Evolutionary conservation across 2,113 vertebrate genomes (phyloP), one percentile per base, ranked within the genome.

Genomic region (Varanus komodoensis): DNA sequence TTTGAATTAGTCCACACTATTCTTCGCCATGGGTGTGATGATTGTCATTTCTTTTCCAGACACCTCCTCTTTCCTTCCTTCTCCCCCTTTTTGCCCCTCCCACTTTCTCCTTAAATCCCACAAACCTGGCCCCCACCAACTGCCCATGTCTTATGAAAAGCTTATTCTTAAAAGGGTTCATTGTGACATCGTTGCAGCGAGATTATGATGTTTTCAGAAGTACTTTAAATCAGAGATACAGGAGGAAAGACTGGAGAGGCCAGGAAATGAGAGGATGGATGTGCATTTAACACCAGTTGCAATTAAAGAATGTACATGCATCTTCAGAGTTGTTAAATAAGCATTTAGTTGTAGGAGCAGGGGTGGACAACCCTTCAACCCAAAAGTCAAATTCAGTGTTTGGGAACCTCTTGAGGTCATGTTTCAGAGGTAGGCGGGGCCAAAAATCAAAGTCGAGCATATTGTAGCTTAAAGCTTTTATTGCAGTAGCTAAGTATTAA

Each of bases 141-240:
- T 86, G 75, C 61, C 80, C 34, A 32, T 89, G 48, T 32, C 44
- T 85, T 79, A 5, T 32, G 78, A 29, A 83, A 52, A 79, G 0
- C 6, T 84, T 91, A 86, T 23, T 87, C 64, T 90, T 90, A 38
- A 91, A 52, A 80, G 19, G 38, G 83, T 50, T 87, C 64, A 82
- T 89, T 88, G 44, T 94, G 68, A 92, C 54, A 77, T 92, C 90
- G 94, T 87, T 27, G n/a, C 38, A 61, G 73, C 6, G 77, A 52
- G 15, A 82, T 48, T 80, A 27, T 87, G 82, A 74, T 77, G 48
- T 69, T 92, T 77, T 90, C 38, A 74, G 15, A 91, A 92, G 38
- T 88, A 61, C n/a, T 80, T 8, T 27, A 48, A 94, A 77, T 32
- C 89, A 89, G 54, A 85, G 57, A 88, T 54, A 89, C 38, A 15